These are phyloP conservation scores for Rhyacophila brunnea DNA, from an alignment of 1,140 invertebrate genomes.

Conservation along the genomic window DNA sequence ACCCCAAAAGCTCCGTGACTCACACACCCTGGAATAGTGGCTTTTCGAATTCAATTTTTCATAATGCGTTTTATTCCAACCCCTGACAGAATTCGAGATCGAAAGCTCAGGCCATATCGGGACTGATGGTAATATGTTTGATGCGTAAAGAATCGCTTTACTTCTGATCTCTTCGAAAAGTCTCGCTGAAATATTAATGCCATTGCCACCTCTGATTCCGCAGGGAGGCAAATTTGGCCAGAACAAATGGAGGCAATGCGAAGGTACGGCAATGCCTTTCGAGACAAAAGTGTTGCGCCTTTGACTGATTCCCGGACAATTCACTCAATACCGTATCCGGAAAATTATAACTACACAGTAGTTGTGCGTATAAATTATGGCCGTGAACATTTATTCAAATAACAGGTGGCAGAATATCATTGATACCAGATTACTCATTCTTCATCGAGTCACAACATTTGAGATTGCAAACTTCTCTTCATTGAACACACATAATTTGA, in stretches of 20 bases:
- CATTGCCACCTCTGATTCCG: constrained; percentile 34
- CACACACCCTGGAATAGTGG: constrained; percentile 15
- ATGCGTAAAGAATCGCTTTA: neutral
- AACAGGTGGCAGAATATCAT: too few relatives aligned
- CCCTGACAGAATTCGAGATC: constrained; percentile 10
- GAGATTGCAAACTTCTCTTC: too few relatives aligned
- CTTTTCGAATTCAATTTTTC: constrained; percentile 30
- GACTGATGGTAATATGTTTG: neutral
- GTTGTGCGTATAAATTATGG: too few relatives aligned
- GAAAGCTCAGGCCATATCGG: neutral
- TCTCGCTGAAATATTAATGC: constrained; percentile 31
- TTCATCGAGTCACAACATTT: too few relatives aligned
- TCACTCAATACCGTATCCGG: too few relatives aligned
- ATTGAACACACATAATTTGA: too few relatives aligned
- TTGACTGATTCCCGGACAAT: neutral
- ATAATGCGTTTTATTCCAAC: constrained; percentile 28
- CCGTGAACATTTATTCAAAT: too few relatives aligned
- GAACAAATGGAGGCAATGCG: constrained; percentile 22
- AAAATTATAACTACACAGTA: too few relatives aligned
- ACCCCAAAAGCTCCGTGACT: constrained; percentile 11
- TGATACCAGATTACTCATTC: too few relatives aligned
- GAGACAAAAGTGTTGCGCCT: neutral
- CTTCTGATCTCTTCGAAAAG: constrained; percentile 12
- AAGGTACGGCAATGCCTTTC: neutral
- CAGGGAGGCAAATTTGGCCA: constrained; percentile 19